These are phyloP conservation scores for Bergia puertoricense DNA, from an alignment of 92 coral and sea anemone genomes.

Conservation along the genomic window DNA sequence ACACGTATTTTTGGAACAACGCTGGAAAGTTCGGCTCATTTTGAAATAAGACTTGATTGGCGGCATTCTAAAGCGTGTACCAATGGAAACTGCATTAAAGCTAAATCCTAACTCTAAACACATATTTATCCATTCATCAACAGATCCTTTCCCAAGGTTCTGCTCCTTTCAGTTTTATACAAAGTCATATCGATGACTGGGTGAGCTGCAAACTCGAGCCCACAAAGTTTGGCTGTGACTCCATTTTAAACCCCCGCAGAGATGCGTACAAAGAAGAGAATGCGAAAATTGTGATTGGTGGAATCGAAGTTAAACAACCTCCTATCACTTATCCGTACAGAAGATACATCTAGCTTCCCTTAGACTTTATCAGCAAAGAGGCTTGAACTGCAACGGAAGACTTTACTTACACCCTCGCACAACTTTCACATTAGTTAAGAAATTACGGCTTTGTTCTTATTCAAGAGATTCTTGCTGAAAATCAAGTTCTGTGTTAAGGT, in stretches of 20 bases:
- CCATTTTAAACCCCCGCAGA: conserved; percentile 56
- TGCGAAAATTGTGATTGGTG: neutral
- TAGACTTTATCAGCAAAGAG: too few species aligned
- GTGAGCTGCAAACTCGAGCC: conserved; percentile 68
- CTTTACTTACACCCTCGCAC: too few species aligned
- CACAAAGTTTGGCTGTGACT: conserved; percentile 65
- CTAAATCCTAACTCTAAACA: neutral
- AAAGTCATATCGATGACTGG: conserved; percentile 72
- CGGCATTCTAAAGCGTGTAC: neutral
- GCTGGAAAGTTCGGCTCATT: too few species aligned
- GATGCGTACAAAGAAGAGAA: neutral
- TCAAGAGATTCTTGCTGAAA: too few species aligned
- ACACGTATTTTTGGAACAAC: too few species aligned
- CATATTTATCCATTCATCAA: neutral
- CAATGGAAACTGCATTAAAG: neutral
- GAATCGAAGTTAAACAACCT: neutral
- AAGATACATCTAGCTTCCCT: conserved; percentile 24
- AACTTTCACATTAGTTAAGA: too few species aligned
- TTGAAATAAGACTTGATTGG: too few species aligned
- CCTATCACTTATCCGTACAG: neutral
- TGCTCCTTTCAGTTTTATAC: conserved; percentile 81
- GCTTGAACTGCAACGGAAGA: too few species aligned
- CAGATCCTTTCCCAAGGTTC: conserved; percentile 89
- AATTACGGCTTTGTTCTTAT: too few species aligned
- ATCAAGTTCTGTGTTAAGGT: too few species aligned